Evolutionary conservation across 2,888 invertebrate species (phyloP).

Genomic region (Desoria tigrina): DNA sequence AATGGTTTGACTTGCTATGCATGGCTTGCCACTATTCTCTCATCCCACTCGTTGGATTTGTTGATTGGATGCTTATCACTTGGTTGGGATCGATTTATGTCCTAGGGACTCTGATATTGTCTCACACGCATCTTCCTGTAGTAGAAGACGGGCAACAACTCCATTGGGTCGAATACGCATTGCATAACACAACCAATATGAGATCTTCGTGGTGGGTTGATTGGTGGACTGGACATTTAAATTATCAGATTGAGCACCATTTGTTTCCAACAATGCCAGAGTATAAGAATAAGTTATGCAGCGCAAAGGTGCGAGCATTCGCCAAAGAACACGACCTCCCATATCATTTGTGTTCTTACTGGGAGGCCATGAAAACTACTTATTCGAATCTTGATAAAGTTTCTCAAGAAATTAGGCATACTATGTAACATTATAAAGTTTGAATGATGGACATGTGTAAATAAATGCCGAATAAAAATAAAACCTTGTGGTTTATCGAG

Average conservation of each 20-base stretch:
- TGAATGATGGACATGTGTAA: too few species aligned
- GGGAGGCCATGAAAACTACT: constrained; percentile 42
- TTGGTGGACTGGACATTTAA: constrained; percentile 44
- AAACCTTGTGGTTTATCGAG: too few species aligned
- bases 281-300: constrained; percentile 41
- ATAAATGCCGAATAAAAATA: too few species aligned
- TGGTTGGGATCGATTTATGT: constrained; percentile 24
- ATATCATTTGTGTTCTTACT: constrained; percentile 42
- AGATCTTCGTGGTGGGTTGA: constrained; percentile 20
- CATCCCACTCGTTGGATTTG: constrained; percentile 12
- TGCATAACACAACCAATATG: constrained; percentile 39
- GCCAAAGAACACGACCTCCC: constrained; percentile 46
- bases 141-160: constrained; percentile 28
- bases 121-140: constrained; percentile 21
- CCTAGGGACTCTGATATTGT: constrained; percentile 9
- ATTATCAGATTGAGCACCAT: constrained; percentile 45
- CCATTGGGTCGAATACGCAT: constrained; percentile 44
- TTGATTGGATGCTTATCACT: constrained; percentile 16
- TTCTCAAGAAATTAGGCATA: constrained; percentile 43
- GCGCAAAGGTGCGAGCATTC: constrained; percentile 46
- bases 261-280: constrained; percentile 47
- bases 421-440: too few species aligned
- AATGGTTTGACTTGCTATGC: constrained; percentile 1
- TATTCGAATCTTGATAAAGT: constrained; percentile 47
- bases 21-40: constrained; percentile 24